Conservation (phyloP, 1,140 invertebrate genomes). For the Ceratitis capitata region DNA sequence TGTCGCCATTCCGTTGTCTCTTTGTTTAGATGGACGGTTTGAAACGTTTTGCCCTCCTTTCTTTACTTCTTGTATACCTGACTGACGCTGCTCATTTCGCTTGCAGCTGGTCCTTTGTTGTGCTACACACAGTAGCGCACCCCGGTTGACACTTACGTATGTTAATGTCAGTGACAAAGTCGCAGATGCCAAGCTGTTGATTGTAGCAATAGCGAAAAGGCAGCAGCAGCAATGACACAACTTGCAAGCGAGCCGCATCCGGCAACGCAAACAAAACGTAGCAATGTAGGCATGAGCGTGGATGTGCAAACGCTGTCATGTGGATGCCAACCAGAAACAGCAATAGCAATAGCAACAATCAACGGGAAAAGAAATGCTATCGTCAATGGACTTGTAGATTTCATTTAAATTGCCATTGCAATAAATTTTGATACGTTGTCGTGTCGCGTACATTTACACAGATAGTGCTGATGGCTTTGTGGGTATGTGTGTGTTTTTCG, state of each 20-base stretch:
- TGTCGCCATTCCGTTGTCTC: background rate
- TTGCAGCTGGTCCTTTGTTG: too few relatives aligned
- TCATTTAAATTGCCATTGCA: constrained; percentile 42
- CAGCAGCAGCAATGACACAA: background rate
- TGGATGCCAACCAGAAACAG: background rate
- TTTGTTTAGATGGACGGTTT: background rate
- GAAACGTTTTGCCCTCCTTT: background rate
- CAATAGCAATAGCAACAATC: background rate
- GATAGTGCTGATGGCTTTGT: too few relatives aligned
- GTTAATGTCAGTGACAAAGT: constrained; percentile 62
- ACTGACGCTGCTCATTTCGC: background rate
- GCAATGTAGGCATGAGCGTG: too few relatives aligned
- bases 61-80: background rate
- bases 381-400: constrained; percentile 24
- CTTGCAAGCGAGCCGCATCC: constrained; percentile 9
- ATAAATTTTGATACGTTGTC: constrained; percentile 35
- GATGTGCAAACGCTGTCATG: background rate
- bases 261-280: background rate
- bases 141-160: constrained; percentile 62
- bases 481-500: background rate
- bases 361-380: background rate
- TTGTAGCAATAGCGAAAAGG: constrained; percentile 42
- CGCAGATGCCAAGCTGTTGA: background rate
- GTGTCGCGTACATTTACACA: constrained; percentile 14
- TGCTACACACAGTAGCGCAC: constrained; percentile 53